Evolutionary conservation across 2,888 invertebrate species (phyloP), one percentile per base, ranked within the genome.

Genomic region (Ormyrus pomaceus): DNA sequence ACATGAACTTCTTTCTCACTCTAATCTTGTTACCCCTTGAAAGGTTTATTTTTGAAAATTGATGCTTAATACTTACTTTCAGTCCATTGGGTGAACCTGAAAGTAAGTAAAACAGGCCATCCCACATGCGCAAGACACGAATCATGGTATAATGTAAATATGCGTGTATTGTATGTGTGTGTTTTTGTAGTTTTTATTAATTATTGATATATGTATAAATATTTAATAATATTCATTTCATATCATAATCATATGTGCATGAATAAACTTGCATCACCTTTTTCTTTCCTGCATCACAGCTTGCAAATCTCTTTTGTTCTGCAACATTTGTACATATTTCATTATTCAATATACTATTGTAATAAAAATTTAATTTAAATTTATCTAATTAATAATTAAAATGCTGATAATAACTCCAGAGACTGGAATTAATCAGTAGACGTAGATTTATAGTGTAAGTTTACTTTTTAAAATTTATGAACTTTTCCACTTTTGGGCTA

Each of bases 51-150:
- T 34, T 55, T 56, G 45, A 9, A 50, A 78, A 72, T 55, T 74
- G 64, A 76, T 74, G 65, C 53, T 74, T 61, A 50, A 65, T 79
- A 82, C 79, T 77, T 82, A 77, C 70, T 82, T 77, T 74, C 74
- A 80, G 79, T 77, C 66, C 74, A 72, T 45, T 79, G 55, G 72
- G 62, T 34, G 68, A 59, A 53, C 34, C 79, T 79, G 79, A 79
- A 82, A 82, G 79, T 82, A 79, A 82, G 82, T 77, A 77, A 69
- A 34, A 66, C 68, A 59, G 62, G 45, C 64, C 61, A 19, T 69
- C 45, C 46, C 13, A 64, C 56, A 62, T 48, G 58, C n/a, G 53
- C 46, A 64, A 79, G 56, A 56, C n/a, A 64, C 77, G 9, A 80
- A 72, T 8, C 77, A 55, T 75, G 65, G 61, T 74, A 76, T 66